Base-by-base conservation (phyloP, 2,113 vertebrate species). In the Daphoenositta chrysoptera region DNA sequence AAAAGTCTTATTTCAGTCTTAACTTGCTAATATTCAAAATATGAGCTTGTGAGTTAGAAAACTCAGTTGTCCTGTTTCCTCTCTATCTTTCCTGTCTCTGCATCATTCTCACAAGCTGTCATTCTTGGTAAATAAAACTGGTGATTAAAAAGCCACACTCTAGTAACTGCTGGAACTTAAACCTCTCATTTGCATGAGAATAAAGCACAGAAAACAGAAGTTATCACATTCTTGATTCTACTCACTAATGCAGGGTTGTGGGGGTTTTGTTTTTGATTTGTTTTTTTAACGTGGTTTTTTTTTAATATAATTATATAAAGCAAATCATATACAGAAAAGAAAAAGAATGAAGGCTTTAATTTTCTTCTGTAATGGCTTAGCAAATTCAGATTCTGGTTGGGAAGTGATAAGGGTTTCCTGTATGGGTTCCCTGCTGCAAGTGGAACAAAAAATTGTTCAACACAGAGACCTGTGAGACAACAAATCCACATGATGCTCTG, bases 151-250 rank as follows among this genome's bases (percentile, higher is more conserved):
- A 68, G 17, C n/a, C 47, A 28, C 60, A 72, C 31, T 90, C 45
- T n/a, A 87, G 54, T 40, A 92, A 80, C n/a, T 57, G 51, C 45
- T 93, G 69, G 72, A 93, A 92, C 28, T 80, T 79, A 68, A 90
- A 50, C 39, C 9, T 89, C 26, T 95, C 24, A 89, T 96, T 89
- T 96, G 19, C 77, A 73, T 94, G 39, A 87, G 37, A 94, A 89
- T 72, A 77, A 79, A 95, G 33, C 22, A 81, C 1, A 21, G 58
- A 87, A 87, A 83, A 63, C 4, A 72, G 27, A 95, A 93, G 21
- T 27, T 86, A 73, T 80, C 50, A 47, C 33, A 76, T 76, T 84
- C 30, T 72, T 26, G 64, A 24, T 82, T 92, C 80, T 72, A 65
- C 26, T 81, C 24, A 63, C 12, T 50, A 35, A 13, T 60, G 14